phyloP scores from a whole-genome alignment of 2,797 vertebrate genomes.

The Philypnodon macrostomus region DNA sequence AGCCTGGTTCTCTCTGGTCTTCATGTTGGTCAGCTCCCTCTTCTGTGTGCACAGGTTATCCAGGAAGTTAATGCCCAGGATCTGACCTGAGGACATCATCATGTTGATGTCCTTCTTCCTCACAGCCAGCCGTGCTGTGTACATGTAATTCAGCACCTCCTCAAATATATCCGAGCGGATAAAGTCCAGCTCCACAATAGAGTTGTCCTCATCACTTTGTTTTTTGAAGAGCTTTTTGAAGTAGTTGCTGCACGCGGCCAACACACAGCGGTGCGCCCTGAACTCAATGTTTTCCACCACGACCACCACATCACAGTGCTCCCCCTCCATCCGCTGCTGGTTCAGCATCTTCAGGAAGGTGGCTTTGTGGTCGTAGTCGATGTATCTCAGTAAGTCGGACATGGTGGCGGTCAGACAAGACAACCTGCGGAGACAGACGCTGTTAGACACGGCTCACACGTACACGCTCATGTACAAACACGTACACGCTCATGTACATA shows the following conservation, averaged over 20 bases:
- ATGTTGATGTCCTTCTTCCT: constrained; percentile 95
- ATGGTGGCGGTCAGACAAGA: constrained; percentile 75
- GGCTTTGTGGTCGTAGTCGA: constrained; percentile 96
- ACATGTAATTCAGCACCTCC: constrained; percentile 96
- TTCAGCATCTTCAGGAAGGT: constrained; percentile 94
- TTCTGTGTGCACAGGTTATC: constrained; percentile 95
- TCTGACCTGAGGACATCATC: constrained; percentile 96
- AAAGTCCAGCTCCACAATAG: constrained; percentile 94
- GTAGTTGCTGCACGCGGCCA: constrained; percentile 94
- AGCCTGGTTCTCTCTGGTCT: constrained; percentile 86
- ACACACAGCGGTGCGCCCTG: constrained; percentile 90
- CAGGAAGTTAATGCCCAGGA: constrained; percentile 91
- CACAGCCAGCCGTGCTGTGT: constrained; percentile 91
- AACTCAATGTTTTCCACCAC: constrained; percentile 96
- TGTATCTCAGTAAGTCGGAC: constrained; percentile 95
- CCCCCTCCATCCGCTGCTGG: constrained; percentile 92
- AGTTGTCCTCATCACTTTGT: constrained; percentile 91
- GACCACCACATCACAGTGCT: constrained; percentile 94
- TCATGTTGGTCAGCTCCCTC: constrained; percentile 89
- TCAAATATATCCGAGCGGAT: constrained; percentile 95
- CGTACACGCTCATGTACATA: constrained; percentile 6
- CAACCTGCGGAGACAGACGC: constrained; percentile 44
- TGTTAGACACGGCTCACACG: neutral
- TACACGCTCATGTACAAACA: constrained; percentile 6
- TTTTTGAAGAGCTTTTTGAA: constrained; percentile 97